phyloP scores from a whole-genome alignment of 2,113 vertebrate genomes.

The Caracal caracal region DNA sequence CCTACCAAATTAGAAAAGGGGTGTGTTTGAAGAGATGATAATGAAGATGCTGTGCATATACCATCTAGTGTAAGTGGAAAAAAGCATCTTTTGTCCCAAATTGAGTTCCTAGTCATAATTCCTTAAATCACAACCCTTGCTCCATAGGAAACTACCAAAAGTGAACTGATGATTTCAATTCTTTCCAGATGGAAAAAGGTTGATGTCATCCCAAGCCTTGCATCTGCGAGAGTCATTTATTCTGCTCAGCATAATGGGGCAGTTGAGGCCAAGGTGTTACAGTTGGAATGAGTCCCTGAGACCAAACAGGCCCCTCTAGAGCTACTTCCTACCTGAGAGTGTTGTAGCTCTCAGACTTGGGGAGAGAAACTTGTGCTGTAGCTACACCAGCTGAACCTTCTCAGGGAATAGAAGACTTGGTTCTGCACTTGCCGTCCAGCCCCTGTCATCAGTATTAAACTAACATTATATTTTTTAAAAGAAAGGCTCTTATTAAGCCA shows the following conservation, averaged over 20 bases:
- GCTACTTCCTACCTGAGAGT: background rate
- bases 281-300: constrained; percentile 60
- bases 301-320: constrained; percentile 26
- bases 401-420: background rate
- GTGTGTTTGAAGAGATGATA: constrained; percentile 10
- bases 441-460: constrained; percentile 42
- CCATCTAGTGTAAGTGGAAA: background rate
- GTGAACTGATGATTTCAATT: constrained; percentile 50
- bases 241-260: background rate
- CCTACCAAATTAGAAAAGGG: background rate
- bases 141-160: constrained; percentile 49
- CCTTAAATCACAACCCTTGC: constrained; percentile 54
- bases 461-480: constrained; percentile 58
- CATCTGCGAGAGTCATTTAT: constrained; percentile 20
- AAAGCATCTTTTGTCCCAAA: constrained; percentile 39
- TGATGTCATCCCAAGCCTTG: constrained; percentile 51
- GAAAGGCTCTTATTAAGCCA: constrained; percentile 32
- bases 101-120: constrained; percentile 51
- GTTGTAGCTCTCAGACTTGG: background rate
- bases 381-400: background rate
- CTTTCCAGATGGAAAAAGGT: constrained; percentile 72
- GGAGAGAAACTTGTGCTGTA: constrained; percentile 34
- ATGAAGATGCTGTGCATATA: background rate
- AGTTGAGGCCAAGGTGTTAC: constrained; percentile 16
- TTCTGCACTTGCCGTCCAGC: background rate